phyloP scores from a whole-genome alignment of 1,140 invertebrate genomes.

The Lasioglossum baleicum region DNA sequence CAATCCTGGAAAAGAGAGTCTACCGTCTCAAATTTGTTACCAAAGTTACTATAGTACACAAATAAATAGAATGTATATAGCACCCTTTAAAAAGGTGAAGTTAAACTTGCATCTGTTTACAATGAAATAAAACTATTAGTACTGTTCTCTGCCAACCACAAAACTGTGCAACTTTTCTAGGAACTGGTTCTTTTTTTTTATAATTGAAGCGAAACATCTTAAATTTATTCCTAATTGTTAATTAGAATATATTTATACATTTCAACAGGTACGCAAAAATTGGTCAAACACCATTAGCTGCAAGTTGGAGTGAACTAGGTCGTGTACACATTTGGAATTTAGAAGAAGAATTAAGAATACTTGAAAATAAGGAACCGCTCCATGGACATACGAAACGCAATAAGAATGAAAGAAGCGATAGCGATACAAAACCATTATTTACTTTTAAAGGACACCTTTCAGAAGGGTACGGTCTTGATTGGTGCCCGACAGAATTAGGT shows the following conservation, averaged over 20 bases:
- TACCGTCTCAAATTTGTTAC: too few relatives aligned
- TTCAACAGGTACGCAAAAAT: conserved; percentile 67
- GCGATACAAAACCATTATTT: conserved; percentile 85
- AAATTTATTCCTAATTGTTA: background rate
- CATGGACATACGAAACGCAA: conserved; percentile 81
- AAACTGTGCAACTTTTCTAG: too few relatives aligned
- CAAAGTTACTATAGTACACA: too few relatives aligned
- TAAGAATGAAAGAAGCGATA: conserved; percentile 80
- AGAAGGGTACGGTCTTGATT: conserved; percentile 97
- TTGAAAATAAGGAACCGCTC: conserved; percentile 86
- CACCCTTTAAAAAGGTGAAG: too few relatives aligned
- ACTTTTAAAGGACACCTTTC: conserved; percentile 94
- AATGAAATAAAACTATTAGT: too few relatives aligned
- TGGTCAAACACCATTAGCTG: conserved; percentile 84
- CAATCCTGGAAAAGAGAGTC: too few relatives aligned
- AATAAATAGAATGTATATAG: too few relatives aligned
- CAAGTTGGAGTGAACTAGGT: conserved; percentile 95
- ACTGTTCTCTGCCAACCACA: too few relatives aligned
- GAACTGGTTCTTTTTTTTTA: too few relatives aligned
- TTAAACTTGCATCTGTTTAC: too few relatives aligned
- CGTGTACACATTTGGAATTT: conserved; percentile 96
- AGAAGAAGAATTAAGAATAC: conserved; percentile 86
- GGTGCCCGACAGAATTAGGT: conserved; percentile 90
- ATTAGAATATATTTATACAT: background rate
- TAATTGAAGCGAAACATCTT: background rate